Percentiles rank a stretch among this genome's conserved stretches.
Conservation (phyloP, 1,140 invertebrate species). For the Pseudobourletiella spinata region DNA sequence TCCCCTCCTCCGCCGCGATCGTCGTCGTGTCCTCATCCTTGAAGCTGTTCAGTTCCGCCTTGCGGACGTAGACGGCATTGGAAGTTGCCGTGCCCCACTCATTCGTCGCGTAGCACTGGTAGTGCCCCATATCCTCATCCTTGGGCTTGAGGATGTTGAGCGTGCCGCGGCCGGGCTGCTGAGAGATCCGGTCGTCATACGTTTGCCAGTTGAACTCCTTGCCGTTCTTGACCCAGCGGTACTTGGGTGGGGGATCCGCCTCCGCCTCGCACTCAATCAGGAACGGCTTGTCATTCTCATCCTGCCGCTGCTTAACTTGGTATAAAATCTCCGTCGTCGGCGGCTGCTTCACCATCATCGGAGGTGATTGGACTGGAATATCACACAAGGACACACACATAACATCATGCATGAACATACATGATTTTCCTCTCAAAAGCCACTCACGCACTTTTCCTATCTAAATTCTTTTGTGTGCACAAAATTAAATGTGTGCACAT, state of each 20-base stretch:
- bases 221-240: slow-evolving; percentile 93
- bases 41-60: slow-evolving; percentile 86
- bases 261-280: slow-evolving; percentile 90
- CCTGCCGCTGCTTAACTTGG: slow-evolving; percentile 67
- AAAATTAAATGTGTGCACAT: too few species aligned
- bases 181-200: slow-evolving; percentile 86
- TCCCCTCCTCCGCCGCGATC: slow-evolving; percentile 66
- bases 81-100: slow-evolving; percentile 72
- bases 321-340: slow-evolving; percentile 80
- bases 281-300: slow-evolving; percentile 86
- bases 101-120: slow-evolving; percentile 95
- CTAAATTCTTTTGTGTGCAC: too few species aligned
- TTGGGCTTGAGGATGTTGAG: slow-evolving; percentile 77
- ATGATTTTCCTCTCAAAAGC: too few species aligned
- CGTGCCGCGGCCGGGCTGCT: slow-evolving; percentile 83
- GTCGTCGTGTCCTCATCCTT: slow-evolving; percentile 60
- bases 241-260: slow-evolving; percentile 57
- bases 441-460: too few species aligned
- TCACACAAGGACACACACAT: too few species aligned
- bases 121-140: slow-evolving; percentile 68
- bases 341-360: slow-evolving; percentile 81
- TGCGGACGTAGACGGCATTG: slow-evolving; percentile 88
- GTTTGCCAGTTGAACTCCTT: slow-evolving; percentile 58
- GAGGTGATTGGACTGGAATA: slow-evolving; percentile 69
- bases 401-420: too few species aligned